Evolutionary conservation across 2,113 vertebrate genomes (phyloP).

Genomic region (Odobenus rosmarus): DNA sequence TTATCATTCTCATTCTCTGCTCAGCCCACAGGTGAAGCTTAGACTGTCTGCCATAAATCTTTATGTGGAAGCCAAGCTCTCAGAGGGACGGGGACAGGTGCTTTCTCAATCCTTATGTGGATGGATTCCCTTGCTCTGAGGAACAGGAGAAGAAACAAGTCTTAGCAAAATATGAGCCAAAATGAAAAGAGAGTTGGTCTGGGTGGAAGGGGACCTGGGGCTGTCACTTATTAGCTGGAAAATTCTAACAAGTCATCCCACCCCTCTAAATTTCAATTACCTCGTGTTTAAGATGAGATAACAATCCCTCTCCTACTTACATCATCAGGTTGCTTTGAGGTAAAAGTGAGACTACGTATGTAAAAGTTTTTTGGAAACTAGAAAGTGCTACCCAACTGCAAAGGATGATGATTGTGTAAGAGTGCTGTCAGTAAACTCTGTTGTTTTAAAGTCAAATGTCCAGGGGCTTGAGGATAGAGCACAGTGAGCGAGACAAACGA

Average conservation of each 20-base stretch:
- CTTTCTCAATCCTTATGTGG: background rate
- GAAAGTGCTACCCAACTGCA: background rate
- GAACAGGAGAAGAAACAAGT: background rate
- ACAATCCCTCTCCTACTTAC: background rate
- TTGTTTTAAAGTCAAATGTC: background rate
- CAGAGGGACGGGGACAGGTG: background rate
- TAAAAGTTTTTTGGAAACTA: background rate
- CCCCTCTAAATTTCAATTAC: background rate
- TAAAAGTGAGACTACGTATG: background rate
- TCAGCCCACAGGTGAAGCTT: background rate
- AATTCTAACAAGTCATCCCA: background rate
- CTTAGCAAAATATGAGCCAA: background rate
- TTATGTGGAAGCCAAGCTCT: background rate
- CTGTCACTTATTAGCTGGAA: background rate
- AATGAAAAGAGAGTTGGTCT: background rate
- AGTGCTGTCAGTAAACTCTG: background rate
- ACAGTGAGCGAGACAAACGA: background rate
- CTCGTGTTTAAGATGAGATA: background rate
- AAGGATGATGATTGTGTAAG: background rate
- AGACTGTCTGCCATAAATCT: background rate
- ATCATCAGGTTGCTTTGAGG: background rate
- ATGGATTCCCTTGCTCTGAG: background rate
- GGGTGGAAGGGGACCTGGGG: background rate
- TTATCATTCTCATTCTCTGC: background rate
- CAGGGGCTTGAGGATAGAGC: background rate